Base-by-base conservation (phyloP, 1,140 invertebrate genomes). In the Ganaspis sp. region DNA sequence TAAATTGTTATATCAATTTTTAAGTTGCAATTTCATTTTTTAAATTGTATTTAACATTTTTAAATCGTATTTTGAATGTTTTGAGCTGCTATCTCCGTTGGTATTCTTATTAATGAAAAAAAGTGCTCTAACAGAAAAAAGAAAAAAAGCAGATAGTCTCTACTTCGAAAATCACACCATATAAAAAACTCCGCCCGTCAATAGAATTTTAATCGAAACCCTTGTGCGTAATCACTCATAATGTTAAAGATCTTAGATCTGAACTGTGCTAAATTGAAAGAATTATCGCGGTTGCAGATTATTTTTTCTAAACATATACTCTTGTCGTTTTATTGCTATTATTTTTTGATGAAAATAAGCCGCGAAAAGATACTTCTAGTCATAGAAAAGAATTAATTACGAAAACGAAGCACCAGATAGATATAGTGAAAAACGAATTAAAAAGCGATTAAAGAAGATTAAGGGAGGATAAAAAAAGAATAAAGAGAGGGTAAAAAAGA, bases 341-440 rank as follows among this genome's bases (percentile, higher is more conserved):
- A 89, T 90, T 90, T 90, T 90, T 90, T 90, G 3, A 49, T 89
- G 83, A 83, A 88, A 88, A 87, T 86, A 79, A 89, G 82, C 80
- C 83, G 80, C 81, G 86, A 88, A 86, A 86, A 81, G 81, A 89
- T 85, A 85, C 85, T 89, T 91, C 89, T 90, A 90, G 89, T 90
- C 89, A 89, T 87, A 81, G 79, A 82, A 85, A 85, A 79, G 84
- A 85, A 83, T 80, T 81, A 76, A 37, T 69, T 70, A 69, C 37
- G 15, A 70, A 72, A 73, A 42, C 3, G 23, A 76, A 45, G 34
- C 37, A 70, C 34, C 37, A 58, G 34, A 34, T 38, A 73, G 49
- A 12, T 42, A 38, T 15, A 58, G 45, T 38, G 70, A 54, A 49
- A 0, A 72, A n/a, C 23, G 69, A 54, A 23, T n/a, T 9, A 49